These are phyloP conservation scores for Hydropsyche tenuis DNA, from an alignment of 1,140 invertebrate genomes.

Conservation along the genomic window DNA sequence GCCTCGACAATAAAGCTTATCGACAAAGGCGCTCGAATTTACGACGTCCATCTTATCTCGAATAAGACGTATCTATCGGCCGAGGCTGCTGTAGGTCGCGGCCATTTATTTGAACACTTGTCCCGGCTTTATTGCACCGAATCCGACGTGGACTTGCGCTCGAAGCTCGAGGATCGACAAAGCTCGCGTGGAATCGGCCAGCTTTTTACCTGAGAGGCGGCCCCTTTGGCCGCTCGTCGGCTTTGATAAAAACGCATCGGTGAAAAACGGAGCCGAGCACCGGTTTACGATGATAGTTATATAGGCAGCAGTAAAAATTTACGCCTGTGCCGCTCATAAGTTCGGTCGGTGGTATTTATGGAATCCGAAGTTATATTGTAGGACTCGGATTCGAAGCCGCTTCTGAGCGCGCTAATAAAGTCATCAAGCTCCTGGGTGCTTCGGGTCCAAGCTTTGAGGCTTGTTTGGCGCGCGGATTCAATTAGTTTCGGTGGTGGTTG, in stretches of 20 bases:
- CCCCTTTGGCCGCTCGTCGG: not conserved
- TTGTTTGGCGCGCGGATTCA: too few species aligned
- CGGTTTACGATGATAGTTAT: conserved; percentile 50
- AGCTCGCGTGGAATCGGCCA: too few species aligned
- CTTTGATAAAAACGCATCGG: conserved; percentile 48
- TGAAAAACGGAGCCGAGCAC: conserved; percentile 43
- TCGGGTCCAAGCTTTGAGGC: too few species aligned
- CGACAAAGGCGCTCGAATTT: not conserved
- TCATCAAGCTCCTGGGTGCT: conserved; percentile 37
- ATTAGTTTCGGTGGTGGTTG: too few species aligned
- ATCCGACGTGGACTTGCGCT: conserved; percentile 28
- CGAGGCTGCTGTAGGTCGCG: conserved; percentile 31
- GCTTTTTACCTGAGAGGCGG: conserved; percentile 21
- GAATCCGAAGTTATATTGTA: conserved; percentile 6
- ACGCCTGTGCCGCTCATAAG: conserved; percentile 47
- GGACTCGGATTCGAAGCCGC: not conserved
- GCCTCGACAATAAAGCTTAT: not conserved
- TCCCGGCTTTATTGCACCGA: conserved; percentile 43
- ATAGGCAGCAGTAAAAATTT: conserved; percentile 48
- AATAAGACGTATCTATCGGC: not conserved
- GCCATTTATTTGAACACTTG: conserved; percentile 30
- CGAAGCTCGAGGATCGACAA: too few species aligned
- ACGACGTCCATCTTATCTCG: not conserved
- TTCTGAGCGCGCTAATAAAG: conserved; percentile 40
- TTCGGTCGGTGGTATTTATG: conserved; percentile 47